Base-by-base conservation (phyloP, 2,797 vertebrate genomes). In the Gila robusta region DNA sequence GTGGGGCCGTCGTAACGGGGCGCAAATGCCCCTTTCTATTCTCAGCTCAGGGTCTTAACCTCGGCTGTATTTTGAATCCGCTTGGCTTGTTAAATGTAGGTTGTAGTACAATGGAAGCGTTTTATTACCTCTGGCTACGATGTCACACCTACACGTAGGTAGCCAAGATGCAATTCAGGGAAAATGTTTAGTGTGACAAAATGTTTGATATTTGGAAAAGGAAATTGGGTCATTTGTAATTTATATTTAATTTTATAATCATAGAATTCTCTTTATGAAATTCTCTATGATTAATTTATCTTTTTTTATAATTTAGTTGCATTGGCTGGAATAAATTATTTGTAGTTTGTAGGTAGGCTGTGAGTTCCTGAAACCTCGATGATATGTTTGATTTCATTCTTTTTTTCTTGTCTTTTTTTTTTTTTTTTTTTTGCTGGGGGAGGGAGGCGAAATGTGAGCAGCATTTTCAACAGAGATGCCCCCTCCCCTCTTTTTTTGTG, bases 401-500 rank as follows among this genome's bases (percentile, higher is more conserved):
- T 41, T 69, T 37, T 71, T 21, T 2, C 1, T n/a, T 47, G n/a
- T n/a, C n/a, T 59, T 56, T 28, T 5, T 47, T 52, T 67, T 47
- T 64, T 47, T 59, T 56, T 28, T 5, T 47, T 52, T 67, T 47
- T 64, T 64, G 35, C 35, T 52, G 56, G 59, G 78, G 79, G 79
- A 67, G n/a, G 84, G 84, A 64, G 52, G 9, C 78, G 23, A 79
- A 32, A 67, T 62, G 41, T 77, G 93, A 95, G 93, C 93, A 93
- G 90, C 93, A 93, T 91, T 93, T 94, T 91, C 85, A 86, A 87
- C 59, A 85, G 86, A 90, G 92, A 92, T 94, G 93, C 95, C 94
- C 93, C 94, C 79, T 87, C 74, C 81, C 93, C 92, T 93, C 92
- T 91, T 92, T 94, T 95, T 95, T 94, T 96, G 95, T 96, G 95